These are phyloP conservation scores for Hepsetus odoe DNA, from an alignment of 2,113 vertebrate genomes.

Conservation along the genomic window DNA sequence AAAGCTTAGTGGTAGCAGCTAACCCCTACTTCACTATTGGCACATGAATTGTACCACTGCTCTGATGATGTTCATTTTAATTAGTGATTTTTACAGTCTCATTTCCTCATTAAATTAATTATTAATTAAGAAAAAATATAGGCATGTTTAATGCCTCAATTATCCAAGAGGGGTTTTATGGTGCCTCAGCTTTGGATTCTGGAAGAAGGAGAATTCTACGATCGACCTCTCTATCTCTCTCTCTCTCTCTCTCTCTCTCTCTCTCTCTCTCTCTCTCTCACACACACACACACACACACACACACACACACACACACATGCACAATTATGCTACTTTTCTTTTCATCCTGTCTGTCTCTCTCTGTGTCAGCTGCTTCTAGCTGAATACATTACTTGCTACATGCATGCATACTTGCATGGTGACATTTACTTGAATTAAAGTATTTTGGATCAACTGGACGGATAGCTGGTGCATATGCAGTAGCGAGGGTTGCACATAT, in stretches of 20 bases:
- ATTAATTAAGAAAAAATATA: constrained; percentile 91
- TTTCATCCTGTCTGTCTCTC: constrained; percentile 13
- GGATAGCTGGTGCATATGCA: constrained; percentile 42
- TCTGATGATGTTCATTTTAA: constrained; percentile 85
- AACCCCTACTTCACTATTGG: constrained; percentile 66
- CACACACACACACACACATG: no score
- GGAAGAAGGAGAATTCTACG: constrained; percentile 56
- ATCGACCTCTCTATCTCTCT: constrained; percentile 3
- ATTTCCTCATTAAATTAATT: constrained; percentile 89
- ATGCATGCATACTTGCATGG: constrained; percentile 43
- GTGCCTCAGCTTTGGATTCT: constrained; percentile 82
- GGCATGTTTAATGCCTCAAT: constrained; percentile 92
- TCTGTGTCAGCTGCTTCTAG: constrained; percentile 29
- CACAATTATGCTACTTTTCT: not conserved
- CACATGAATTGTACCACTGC: constrained; percentile 80
- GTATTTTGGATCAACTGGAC: constrained; percentile 46
- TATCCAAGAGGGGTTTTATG: constrained; percentile 86
- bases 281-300: not conserved
- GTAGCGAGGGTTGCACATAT: constrained; percentile 40
- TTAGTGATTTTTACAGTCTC: constrained; percentile 87
- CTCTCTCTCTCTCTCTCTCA: constrained; percentile 23
- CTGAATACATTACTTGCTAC: constrained; percentile 40
- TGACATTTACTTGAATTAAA: constrained; percentile 53
- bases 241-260: not conserved
- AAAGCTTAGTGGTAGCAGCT: not conserved